Percentiles rank a stretch among this genome's conserved stretches.
phyloP scores from a whole-genome alignment of 2,888 invertebrate genomes.

The Lordiphosa andalusiaca region DNA sequence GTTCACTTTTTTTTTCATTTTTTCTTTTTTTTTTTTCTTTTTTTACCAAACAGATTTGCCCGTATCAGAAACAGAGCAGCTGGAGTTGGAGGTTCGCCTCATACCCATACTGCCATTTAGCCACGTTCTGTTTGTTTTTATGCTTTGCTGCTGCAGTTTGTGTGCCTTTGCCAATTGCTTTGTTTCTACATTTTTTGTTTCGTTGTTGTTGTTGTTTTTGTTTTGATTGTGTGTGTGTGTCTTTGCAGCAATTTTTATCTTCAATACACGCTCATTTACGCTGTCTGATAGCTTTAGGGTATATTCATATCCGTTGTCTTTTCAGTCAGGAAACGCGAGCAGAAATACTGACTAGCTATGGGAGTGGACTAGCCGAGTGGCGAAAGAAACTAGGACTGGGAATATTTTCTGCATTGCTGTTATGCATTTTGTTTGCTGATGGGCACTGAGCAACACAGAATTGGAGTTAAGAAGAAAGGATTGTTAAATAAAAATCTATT shows the following conservation, averaged over 20 bases:
- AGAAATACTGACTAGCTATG: conserved; percentile 25
- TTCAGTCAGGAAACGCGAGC: conserved; percentile 37
- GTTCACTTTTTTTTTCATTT: conserved; percentile 6
- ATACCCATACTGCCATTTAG: conserved; percentile 45
- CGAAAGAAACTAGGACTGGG: not conserved
- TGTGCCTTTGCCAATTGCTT: conserved; percentile 13
- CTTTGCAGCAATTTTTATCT: conserved; percentile 55
- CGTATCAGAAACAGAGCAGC: conserved; percentile 49
- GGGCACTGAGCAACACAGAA: conserved; percentile 19
- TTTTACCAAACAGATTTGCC: conserved; percentile 57
- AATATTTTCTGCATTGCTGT: conserved; percentile 20
- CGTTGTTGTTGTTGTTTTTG: conserved; percentile 10
- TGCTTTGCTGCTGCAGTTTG: conserved; percentile 27
- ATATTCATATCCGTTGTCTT: conserved; percentile 74
- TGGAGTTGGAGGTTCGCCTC: conserved; percentile 22
- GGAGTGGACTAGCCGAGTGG: conserved; percentile 9
- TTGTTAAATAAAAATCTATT: too few relatives aligned
- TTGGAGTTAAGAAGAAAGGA: not conserved
- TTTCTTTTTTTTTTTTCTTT: conserved; percentile 2
- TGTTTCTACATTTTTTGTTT: conserved; percentile 11
- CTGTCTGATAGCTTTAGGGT: conserved; percentile 71
- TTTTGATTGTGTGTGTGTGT: conserved; percentile 17
- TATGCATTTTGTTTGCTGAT: conserved; percentile 44
- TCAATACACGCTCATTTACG: conserved; percentile 72
- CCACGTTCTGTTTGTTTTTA: conserved; percentile 58